A percentile compares a stretch with the other conserved stretches of the same genome.
Conservation (phyloP, 2,113 vertebrate species). For the Piprites chloris region DNA sequence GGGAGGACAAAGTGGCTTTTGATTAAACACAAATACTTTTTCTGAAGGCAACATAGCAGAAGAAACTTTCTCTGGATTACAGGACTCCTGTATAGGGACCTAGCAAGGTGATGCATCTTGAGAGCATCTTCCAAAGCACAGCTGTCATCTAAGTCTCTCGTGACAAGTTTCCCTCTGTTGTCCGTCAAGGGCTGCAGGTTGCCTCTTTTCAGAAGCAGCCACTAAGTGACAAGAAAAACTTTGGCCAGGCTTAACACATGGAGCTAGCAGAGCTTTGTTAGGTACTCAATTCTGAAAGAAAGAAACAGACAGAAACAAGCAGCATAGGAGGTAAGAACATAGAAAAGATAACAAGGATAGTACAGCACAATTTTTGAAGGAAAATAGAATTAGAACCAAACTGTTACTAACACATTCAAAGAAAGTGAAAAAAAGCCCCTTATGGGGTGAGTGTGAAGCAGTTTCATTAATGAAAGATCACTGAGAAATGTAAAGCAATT, state of each 20-base stretch:
- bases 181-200: neutral
- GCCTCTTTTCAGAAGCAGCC: neutral
- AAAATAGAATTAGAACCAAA: neutral
- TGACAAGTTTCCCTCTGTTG: neutral
- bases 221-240: neutral
- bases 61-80: neutral
- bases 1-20: neutral
- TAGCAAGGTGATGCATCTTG: neutral
- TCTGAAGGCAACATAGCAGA: neutral
- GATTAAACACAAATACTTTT: neutral
- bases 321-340: neutral
- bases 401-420: neutral
- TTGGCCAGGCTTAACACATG: neutral
- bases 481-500: neutral
- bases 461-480: neutral
- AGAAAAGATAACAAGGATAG: neutral
- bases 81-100: neutral
- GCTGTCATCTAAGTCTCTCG: neutral
- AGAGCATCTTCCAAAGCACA: neutral
- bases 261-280: neutral
- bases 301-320: neutral
- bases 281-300: neutral
- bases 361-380: neutral
- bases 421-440: neutral
- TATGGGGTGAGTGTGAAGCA: neutral